Base-by-base conservation (phyloP, 1,140 invertebrate genomes). In the Thaumetopoea pityocampa region DNA sequence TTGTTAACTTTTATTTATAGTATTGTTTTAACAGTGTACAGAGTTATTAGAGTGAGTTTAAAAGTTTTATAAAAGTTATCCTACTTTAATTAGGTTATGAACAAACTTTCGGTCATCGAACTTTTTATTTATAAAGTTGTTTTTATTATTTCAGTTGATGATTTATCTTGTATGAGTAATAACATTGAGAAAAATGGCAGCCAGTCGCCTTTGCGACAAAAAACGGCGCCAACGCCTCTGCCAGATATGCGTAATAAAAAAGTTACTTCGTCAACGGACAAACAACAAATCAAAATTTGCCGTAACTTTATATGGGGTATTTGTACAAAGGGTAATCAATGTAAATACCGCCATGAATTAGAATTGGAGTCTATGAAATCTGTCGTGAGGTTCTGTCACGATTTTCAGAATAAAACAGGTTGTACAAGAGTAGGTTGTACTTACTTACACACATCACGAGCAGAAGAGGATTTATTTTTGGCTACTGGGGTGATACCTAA, bases 361-460 rank as follows among this genome's bases (percentile, higher is more conserved):
- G 62, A 67, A 23, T 44, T 69, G n/a, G 61, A 74, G 11, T 54
- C 47, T 27, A 69, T 77, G 68, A 74, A 73, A 64, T 58, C 57
- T 5, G 62, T 60, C 8, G 22, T 80, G 8, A 63, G 56, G 27
- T 80, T 80, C 22, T 80, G 76, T 30, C 70, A 71, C 40, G 67
- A 80, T 29, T 66, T 51, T 40, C 76, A 80, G 43, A 80, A 80
- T 33, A 51, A 51, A 19, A 34, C 49, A 12, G 65, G 62, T 8
- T 80, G 72, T 36, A 46, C 26, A 1, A 49, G 72, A 8, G 54
- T 60, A 35, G 57, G 56, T 37, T 80, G 76, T 32, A 71, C 59
- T 0, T 80, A 65, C 32, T 41, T 80, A 7, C 76, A 80, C 30
- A 38, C 65, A 3, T 61, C 55, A 1, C 63, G 58, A 34, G 68